Conservation (phyloP, 1,140 invertebrate species). For the Stegodyphus dumicola region DNA sequence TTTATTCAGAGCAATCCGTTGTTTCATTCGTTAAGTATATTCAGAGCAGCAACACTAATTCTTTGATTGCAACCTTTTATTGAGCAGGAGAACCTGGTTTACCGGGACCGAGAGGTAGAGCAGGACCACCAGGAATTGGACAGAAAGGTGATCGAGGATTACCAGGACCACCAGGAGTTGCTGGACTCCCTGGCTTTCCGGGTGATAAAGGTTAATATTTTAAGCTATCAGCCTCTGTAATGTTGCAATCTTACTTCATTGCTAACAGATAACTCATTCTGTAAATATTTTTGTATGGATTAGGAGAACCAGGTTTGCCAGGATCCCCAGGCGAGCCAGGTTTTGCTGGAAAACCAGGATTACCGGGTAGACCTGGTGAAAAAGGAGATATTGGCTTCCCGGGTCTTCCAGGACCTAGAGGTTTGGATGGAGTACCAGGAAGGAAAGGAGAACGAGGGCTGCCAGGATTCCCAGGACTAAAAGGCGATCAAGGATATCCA, state of each 20-base stretch:
- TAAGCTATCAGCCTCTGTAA: too few relatives aligned
- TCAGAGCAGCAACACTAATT: slow-evolving; percentile 69
- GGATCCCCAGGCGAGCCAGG: slow-evolving; percentile 65
- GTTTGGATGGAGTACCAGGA: slow-evolving; percentile 75
- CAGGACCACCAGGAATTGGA: slow-evolving; percentile 73
- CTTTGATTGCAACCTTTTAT: not conserved
- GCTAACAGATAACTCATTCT: too few relatives aligned
- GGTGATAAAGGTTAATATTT: slow-evolving; percentile 46
- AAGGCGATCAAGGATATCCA: slow-evolving; percentile 55
- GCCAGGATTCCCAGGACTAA: slow-evolving; percentile 72
- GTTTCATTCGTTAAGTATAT: not conserved
- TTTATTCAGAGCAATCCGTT: not conserved
- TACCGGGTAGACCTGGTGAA: slow-evolving; percentile 72
- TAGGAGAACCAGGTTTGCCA: slow-evolving; percentile 45
- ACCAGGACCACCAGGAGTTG: slow-evolving; percentile 77
- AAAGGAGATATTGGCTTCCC: slow-evolving; percentile 71
- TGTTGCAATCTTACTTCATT: too few relatives aligned
- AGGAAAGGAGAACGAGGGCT: slow-evolving; percentile 71
- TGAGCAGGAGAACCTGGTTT: slow-evolving; percentile 76
- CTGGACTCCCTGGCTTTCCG: slow-evolving; percentile 73
- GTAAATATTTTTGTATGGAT: not conserved
- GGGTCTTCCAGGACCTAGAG: slow-evolving; percentile 76
- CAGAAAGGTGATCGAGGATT: slow-evolving; percentile 77
- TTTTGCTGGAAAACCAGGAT: slow-evolving; percentile 73
- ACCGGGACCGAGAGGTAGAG: slow-evolving; percentile 79